phyloP scores from a whole-genome alignment of 2,113 vertebrate genomes.

The Sciurus niger region DNA sequence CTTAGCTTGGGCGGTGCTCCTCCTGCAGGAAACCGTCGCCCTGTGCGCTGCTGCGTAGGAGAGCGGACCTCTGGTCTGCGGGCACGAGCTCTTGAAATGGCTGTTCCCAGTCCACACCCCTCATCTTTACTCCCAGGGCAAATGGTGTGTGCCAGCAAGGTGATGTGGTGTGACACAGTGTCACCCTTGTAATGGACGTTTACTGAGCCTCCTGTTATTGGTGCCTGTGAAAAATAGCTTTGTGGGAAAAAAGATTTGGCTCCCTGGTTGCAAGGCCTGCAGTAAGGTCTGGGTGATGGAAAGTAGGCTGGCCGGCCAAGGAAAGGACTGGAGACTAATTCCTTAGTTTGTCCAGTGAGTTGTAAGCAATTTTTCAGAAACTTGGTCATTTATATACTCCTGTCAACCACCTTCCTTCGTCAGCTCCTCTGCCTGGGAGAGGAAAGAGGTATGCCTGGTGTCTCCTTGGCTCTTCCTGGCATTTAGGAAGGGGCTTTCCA shows the following conservation, averaged over 20 bases:
- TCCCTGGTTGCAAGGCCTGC: neutral
- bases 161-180: neutral
- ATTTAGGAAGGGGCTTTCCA: neutral
- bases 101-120: neutral
- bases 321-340: neutral
- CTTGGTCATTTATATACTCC: neutral
- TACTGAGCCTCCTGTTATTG: neutral
- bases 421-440: neutral
- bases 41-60: neutral
- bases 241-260: neutral
- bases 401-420: neutral
- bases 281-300: neutral
- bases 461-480: neutral
- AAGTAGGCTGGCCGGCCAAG: neutral
- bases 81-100: neutral
- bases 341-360: neutral
- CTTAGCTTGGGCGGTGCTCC: neutral
- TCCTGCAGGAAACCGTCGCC: neutral
- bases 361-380: neutral
- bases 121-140: neutral
- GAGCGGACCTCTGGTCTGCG: neutral
- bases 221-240: neutral
- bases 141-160: neutral
- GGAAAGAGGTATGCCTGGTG: neutral
- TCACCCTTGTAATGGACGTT: neutral